Conservation (phyloP, 1,140 invertebrate genomes). For the Tyrophagus putrescentiae region DNA sequence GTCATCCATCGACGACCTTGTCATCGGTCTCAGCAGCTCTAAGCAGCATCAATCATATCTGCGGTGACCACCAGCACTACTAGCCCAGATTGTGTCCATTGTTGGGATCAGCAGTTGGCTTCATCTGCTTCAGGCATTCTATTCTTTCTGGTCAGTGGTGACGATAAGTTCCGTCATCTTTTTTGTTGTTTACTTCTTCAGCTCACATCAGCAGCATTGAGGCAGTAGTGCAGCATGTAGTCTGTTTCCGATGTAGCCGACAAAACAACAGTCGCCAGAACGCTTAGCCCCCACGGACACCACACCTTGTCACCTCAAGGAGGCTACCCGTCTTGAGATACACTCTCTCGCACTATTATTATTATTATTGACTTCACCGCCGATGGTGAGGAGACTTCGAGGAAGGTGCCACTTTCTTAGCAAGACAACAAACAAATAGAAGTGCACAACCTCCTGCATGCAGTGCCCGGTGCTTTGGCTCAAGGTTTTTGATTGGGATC, state of each 20-base stretch:
- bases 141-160: neutral
- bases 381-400: too few relatives aligned
- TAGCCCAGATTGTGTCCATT: neutral
- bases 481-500: too few relatives aligned
- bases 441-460: too few relatives aligned
- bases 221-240: neutral
- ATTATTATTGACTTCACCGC: neutral
- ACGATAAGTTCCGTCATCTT: slow-evolving; percentile 12
- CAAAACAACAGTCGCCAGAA: neutral
- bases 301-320: slow-evolving; percentile 13
- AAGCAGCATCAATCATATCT: slow-evolving; percentile 13
- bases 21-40: neutral
- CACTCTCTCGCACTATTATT: neutral
- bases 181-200: neutral
- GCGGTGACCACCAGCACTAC: neutral
- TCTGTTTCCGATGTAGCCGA: neutral
- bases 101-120: neutral
- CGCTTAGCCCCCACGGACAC: neutral
- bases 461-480: too few relatives aligned
- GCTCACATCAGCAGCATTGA: neutral
- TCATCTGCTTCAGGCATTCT: neutral
- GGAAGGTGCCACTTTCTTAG: too few relatives aligned
- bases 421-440: too few relatives aligned
- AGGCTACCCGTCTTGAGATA: neutral
- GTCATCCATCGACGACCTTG: neutral